Percentiles rank a stretch among this genome's conserved stretches.
phyloP scores from a whole-genome alignment of 2,797 vertebrate genomes.

The Rhodeus uyekii region DNA sequence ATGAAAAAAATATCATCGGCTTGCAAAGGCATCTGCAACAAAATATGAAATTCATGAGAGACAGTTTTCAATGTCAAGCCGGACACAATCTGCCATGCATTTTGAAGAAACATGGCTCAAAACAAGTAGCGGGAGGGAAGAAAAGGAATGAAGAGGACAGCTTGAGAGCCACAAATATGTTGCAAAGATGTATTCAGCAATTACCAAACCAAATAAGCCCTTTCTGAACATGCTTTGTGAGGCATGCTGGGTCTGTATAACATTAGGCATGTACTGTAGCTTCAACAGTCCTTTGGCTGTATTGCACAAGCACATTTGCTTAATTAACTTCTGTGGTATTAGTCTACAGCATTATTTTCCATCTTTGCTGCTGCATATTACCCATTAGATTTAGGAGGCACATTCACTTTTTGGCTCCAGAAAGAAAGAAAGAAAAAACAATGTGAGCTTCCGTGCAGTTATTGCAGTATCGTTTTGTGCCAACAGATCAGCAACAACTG shows the following conservation, averaged over 20 bases:
- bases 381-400: constrained; percentile 56
- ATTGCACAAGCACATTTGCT: constrained; percentile 54
- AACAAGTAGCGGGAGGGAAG: constrained; percentile 5
- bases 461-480: constrained; percentile 3
- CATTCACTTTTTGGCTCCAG: constrained; percentile 55
- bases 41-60: constrained; percentile 38
- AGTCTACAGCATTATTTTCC: constrained; percentile 60
- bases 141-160: constrained; percentile 28
- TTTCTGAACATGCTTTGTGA: constrained; percentile 39
- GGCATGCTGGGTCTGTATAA: constrained; percentile 56
- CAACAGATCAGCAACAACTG: constrained; percentile 32
- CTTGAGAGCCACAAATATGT: constrained; percentile 56
- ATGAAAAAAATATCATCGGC: not conserved
- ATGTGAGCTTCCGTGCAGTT: constrained; percentile 9
- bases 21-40: constrained; percentile 22
- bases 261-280: constrained; percentile 56
- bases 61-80: constrained; percentile 38
- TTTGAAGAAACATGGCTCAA: not conserved
- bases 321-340: constrained; percentile 59
- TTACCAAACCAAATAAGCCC: constrained; percentile 53
- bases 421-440: constrained; percentile 49
- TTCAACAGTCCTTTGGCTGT: constrained; percentile 38
- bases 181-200: constrained; percentile 60
- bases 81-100: constrained; percentile 26
- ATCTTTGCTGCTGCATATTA: constrained; percentile 67